Base-by-base conservation (phyloP, 1,140 invertebrate genomes). In the Asbolus verrucosus region DNA sequence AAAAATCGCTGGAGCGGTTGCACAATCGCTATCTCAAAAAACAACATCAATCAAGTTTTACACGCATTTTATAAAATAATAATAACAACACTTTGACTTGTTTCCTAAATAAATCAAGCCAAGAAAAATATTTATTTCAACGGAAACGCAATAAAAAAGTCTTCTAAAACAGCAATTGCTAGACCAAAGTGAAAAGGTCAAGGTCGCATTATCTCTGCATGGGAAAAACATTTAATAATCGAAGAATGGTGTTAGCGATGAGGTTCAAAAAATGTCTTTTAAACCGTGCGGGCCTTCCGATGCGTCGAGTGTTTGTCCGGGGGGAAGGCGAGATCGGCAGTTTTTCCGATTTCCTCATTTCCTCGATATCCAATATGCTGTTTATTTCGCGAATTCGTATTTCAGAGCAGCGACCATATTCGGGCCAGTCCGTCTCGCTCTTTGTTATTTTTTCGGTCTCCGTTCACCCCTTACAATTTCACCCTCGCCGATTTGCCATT, bases 401-500 rank as follows among this genome's bases (percentile, higher is more conserved):
- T 63, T 63, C 65, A 71, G 61, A 61, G 30, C 41, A 62, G 68
- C 62, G 33, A 65, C 68, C 61, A 70, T 69, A 62, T 70, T 70
- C 65, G 31, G 21, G 19, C 13, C 19, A 54, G 46, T 27, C 46
- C 46, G 21, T 27, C 46, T 54, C 46, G 46, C 46, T 54, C 46
- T 27, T 54, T 39, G 18, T 36, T 59, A 70, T 70, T 70, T 70
- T 70, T 70, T 67, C 65, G 38, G 21, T 59, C 43, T 65, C 54
- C 62, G 66, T 74, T 69, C 54, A 60, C 59, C 69, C 71, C 65
- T 73, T 67, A 54, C 61, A 62, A 67, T 62, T 54, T 69, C 65
- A 72, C 73, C 73, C 73, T 70, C 62, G 24, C 16, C 61, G 41
- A 43, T 63, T 63, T 59, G 9, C 65, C 27, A 72, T 74, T 72